Evolutionary conservation across 2,797 vertebrate genomes (phyloP), one percentile per base, ranked within the genome.

Genomic region (Liparis tanakae): DNA sequence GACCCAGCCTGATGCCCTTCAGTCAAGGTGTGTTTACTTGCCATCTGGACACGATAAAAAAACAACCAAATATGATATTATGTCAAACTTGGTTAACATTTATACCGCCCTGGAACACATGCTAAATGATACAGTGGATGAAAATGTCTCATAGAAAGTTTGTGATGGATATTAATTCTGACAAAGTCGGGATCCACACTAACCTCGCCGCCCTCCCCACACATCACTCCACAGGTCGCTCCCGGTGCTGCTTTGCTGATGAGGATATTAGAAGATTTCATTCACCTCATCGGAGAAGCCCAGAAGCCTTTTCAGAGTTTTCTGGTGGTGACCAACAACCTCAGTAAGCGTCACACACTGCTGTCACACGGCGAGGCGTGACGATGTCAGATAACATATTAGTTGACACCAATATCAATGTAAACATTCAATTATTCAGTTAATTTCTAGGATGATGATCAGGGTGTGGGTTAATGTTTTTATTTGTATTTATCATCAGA

Each of bases 291-390:
- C 1, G 98, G 98, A 37, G 96, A 97, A 1, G 95, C 96, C 0
- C 96, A 99, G 87, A 99, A 99, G 83, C 96, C 97, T 58, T 98
- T 99, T 88, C 97, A 99, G 93, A 99, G 97, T 92, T 98, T 98
- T 67, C 94, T 99, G 57, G 96, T 98, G 7, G 97, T 99, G 88
- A 99, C 98, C 0, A 97, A 97, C 85, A 99, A 99, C 88, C 93
- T 99, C 89, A 98, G 98, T 99, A 91, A 94, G 96, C 90, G 36
- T 59, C 34, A 15, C 17, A 30, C 43, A 22, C 2, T 44, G 9
- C 59, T 60, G 44, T 44, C 2, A 48, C 17, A 6, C 20, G 5
- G 18, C 30, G 36, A 8, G 22, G 22, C 12, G 12, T 8, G 46
- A 2, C 2, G 6, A 36, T 41, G 48, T 13, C 17, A 3, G 30